Base-by-base conservation (phyloP, 2,113 vertebrate species). In the Hemiscyllium ocellatum region DNA sequence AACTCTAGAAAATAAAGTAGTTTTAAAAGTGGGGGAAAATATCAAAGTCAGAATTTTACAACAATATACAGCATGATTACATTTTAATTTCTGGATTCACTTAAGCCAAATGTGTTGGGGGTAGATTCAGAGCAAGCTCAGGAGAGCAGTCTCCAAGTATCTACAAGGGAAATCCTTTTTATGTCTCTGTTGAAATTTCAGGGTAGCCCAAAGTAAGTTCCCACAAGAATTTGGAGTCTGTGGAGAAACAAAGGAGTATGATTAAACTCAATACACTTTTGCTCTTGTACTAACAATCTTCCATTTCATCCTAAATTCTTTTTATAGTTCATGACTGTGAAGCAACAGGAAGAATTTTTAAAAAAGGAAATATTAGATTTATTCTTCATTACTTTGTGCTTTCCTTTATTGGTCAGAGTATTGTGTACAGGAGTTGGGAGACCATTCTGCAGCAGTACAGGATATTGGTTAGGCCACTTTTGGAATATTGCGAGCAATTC, bases 31-130 rank as follows among this genome's bases (percentile, higher is more conserved):
- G 19, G 17, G 15, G 78, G 6, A 42, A 47, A 19, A 20, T 50
- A 86, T 86, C 42, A 86, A 86, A 86, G 83, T 42, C 83, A 86
- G 83, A 86, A 50, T 47, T 86, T 86, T 42, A 86, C 24, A 86
- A 20, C 22, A 42, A 22, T 22, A 42, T 85, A 47, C 42, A 86
- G 37, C 83, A 86, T 42, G 78, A 37, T 4, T 37, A 19, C 42
- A 50, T 50, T 86, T 86, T 50, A 86, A 50, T 86, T 86, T 33
- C 47, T 42, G 83, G 47, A 50, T 83, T 86, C 17, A 86, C 83
- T 47, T 7, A 87, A 86, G 22, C 85, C 19, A 86, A 52, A 87
- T 87, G 85, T 50, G 42, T 50, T 86, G 50, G 20, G 20, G 20
- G 20, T 86, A 24, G 6, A 29, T 87, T 26, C 2, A 24, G 47